Base-by-base conservation (phyloP, 2,797 vertebrate genomes). In the Falco columbarius region DNA sequence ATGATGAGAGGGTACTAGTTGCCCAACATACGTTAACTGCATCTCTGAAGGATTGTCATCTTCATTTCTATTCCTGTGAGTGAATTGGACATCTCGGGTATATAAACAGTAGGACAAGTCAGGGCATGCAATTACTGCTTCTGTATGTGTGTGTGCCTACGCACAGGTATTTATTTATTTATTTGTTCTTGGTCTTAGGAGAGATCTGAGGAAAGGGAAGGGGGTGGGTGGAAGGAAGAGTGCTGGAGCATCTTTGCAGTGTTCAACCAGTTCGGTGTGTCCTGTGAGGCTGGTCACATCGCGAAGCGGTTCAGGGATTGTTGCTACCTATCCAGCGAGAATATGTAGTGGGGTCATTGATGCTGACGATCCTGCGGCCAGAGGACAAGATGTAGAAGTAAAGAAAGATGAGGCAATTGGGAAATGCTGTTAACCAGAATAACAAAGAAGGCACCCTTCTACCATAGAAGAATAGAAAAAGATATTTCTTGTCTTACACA, bases 111-210 rank as follows among this genome's bases (percentile, higher is more conserved):
- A 4, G 10, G 10, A 40, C 16, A 36, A n/a, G 73, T 24, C 29
- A 73, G 52, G 32, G 14, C 34, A 7, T 54, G 55, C 12, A 49
- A 3, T 29, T 55, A 24, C 3, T 61, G 8, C 63, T 68, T 52
- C 32, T 49, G 12, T 42, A 17, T 24, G 29, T 26, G 22, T 49
- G 2, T 47, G 4, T 40, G 32, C 52, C 55, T 56, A 24, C 9
- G 9, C 27, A 17, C 1, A 3, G 18, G 1, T 36, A 4, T 55
- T 22, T 2, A 18, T 7, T n/a, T 49, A 8, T 29, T 55, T 67
- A 65, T 47, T 63, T 80, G 32, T 44, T 47, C 68, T 90, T 42
- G 32, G 47, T 91, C 70, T 72, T 62, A 5, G 63, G 81, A 91
- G 46, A 52, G 6, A 20, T 44, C 83, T 52, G 62, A 59, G 46